phyloP scores from a whole-genome alignment of 2,888 invertebrate species.

The Hoplodrina ambigua region DNA sequence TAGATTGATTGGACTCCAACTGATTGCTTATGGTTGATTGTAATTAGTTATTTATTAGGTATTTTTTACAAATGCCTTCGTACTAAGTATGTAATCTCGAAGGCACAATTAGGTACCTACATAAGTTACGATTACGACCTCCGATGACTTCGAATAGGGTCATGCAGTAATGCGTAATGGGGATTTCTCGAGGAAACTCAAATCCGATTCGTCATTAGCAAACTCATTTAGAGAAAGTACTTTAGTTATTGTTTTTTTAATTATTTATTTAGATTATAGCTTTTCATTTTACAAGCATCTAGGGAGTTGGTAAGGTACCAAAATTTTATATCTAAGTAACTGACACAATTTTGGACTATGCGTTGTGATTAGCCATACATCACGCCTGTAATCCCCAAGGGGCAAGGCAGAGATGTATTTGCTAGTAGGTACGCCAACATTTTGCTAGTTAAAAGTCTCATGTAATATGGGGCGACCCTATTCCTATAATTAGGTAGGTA shows the following conservation, averaged over 20 bases:
- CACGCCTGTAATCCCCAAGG: no score
- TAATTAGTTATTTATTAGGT: no score
- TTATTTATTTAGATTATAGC: neutral
- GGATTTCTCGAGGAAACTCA: conserved; percentile 38
- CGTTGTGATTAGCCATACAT: no score
- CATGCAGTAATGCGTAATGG: conserved; percentile 16
- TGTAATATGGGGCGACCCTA: no score
- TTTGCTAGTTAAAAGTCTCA: no score
- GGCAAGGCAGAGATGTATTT: no score
- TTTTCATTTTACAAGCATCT: neutral
- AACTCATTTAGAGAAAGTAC: conserved; percentile 13
- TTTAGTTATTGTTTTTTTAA: neutral
- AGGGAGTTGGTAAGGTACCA: neutral
- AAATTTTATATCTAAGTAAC: neutral
- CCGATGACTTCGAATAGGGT: conserved; percentile 2
- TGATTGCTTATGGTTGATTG: no score
- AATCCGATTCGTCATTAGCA: conserved; percentile 4
- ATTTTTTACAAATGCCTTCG: no score
- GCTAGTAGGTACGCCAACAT: no score
- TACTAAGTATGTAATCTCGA: no score
- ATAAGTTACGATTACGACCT: conserved; percentile 15
- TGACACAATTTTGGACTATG: neutral
- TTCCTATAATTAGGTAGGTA: no score
- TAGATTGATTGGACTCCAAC: no score
- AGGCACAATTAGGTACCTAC: conserved; percentile 7